Evolutionary conservation across 2,888 invertebrate genomes (phyloP).

Genomic region (Caenorhabditis parvicauda): DNA sequence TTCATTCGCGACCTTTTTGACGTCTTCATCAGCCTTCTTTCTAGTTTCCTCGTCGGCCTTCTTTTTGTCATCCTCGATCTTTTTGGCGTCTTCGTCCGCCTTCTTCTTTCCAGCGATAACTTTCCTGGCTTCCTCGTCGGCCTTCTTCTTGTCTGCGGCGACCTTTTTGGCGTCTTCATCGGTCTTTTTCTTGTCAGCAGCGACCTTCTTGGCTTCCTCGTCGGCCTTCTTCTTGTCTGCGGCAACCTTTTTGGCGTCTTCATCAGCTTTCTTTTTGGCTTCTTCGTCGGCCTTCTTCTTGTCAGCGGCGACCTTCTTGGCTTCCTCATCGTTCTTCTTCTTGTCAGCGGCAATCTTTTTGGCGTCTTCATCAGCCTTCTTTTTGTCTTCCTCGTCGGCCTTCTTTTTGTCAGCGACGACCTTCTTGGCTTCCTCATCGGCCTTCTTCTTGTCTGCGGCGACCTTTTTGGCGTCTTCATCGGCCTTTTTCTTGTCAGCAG

Average conservation of each 20-base stretch:
- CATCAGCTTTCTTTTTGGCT: slow-evolving; percentile 7
- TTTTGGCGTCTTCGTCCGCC: slow-evolving; percentile 9
- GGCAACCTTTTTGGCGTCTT: background rate
- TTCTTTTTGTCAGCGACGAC: slow-evolving; percentile 10
- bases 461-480: slow-evolving; percentile 11
- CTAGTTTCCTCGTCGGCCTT: background rate
- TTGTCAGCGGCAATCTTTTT: slow-evolving; percentile 11
- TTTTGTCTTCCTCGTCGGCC: slow-evolving; percentile 10
- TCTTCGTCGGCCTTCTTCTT: slow-evolving; percentile 11
- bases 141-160: background rate
- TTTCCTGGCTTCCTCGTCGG: slow-evolving; percentile 2
- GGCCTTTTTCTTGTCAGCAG: background rate
- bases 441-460: slow-evolving; percentile 9
- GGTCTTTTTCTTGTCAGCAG: background rate
- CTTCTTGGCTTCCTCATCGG: slow-evolving; percentile 9
- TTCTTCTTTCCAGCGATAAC: slow-evolving; percentile 12
- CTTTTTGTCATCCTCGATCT: background rate
- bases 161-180: slow-evolving; percentile 7
- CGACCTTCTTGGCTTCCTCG: no score
- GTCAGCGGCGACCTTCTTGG: slow-evolving; percentile 12
- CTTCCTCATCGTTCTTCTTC: no score
- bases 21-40: slow-evolving; percentile 2
- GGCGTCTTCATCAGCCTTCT: slow-evolving; percentile 10
- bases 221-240: slow-evolving; percentile 3
- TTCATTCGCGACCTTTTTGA: background rate